Evolutionary conservation across 2,113 vertebrate genomes (phyloP), one percentile per base, ranked within the genome.

Genomic region (Dipodomys ordii): DNA sequence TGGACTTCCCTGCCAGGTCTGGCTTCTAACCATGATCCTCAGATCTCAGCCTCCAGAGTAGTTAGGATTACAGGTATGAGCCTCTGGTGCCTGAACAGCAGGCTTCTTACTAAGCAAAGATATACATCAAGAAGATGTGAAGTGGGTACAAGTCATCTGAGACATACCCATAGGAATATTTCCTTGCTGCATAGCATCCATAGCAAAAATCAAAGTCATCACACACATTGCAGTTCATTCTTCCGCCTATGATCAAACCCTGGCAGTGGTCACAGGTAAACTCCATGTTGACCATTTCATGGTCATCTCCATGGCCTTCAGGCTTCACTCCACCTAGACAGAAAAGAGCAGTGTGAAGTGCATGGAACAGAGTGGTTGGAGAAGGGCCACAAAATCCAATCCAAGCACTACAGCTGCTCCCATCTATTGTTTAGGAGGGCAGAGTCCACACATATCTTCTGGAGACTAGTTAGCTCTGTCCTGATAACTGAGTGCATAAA

Each of bases 261-360:
- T 99, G 99, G 95, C 99, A 99, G 94, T 99, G 99, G 97, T 99
- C 99, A 87, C 99, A 99, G 60, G 99, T 99, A 9, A 99, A 99
- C 62, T 99, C 99, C 99, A 99, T 99, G 97, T 99, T 99, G 78
- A 99, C 99, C 99, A 99, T 99, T 97, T 99, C 99, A 30, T 99
- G 99, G 94, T 99, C 99, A 72, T 99, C 99, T 96, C 99, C 99
- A 0, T 99, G 99, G 22, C 99, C 99, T 96, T 99, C 99, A 0
- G 99, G 99, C 93, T 99, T 99, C 87, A 99, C 99, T 19, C 99
- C 99, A 96, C 99, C 99, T 99, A 2, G 60, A 60, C 28, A 30
- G 39, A 64, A 62, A 71, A 69, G 25, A 95, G 35, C 18, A 81
- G 18, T 3, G 7, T 91, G 65, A 83, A 62, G 28, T 7, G 7